Evolutionary conservation across 2,888 invertebrate species (phyloP).

Genomic region (Chironomus riparius): DNA sequence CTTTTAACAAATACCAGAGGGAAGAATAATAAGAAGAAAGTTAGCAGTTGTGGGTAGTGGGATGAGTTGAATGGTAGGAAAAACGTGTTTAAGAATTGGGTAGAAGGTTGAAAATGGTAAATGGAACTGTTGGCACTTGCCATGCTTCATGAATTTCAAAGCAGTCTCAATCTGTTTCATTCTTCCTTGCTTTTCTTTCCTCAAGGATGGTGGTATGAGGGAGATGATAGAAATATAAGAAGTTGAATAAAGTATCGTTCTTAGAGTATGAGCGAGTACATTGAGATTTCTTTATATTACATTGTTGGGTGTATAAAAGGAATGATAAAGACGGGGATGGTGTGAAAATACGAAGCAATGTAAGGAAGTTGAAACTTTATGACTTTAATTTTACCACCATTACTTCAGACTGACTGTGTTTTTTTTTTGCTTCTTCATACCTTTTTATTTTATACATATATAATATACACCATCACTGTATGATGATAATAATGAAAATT

Average conservation of each 20-base stretch:
- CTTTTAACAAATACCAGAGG: slow-evolving; percentile 17
- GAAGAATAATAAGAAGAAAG: background rate
- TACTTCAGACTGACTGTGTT: background rate
- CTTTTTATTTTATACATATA: no score
- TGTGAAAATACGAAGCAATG: background rate
- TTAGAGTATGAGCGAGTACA: no score
- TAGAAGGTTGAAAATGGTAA: background rate
- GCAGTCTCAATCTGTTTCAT: slow-evolving; percentile 2
- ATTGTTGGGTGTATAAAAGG: no score
- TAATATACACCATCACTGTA: no score
- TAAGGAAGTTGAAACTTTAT: background rate
- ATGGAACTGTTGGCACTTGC: slow-evolving; percentile 16
- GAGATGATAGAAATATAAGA: no score
- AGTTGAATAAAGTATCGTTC: no score
- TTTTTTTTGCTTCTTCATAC: background rate
- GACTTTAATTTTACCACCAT: background rate
- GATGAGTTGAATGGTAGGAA: background rate
- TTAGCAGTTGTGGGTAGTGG: background rate
- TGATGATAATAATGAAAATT: background rate
- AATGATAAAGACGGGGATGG: background rate
- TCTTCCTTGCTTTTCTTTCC: background rate
- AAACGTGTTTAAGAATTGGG: slow-evolving; percentile 1
- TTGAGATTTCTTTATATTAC: no score
- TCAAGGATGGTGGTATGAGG: no score
- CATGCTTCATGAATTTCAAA: slow-evolving; percentile 23